Evolutionary conservation across 2,888 invertebrate genomes (phyloP), one percentile per base, ranked within the genome.

Genomic region (Phania funesta): DNA sequence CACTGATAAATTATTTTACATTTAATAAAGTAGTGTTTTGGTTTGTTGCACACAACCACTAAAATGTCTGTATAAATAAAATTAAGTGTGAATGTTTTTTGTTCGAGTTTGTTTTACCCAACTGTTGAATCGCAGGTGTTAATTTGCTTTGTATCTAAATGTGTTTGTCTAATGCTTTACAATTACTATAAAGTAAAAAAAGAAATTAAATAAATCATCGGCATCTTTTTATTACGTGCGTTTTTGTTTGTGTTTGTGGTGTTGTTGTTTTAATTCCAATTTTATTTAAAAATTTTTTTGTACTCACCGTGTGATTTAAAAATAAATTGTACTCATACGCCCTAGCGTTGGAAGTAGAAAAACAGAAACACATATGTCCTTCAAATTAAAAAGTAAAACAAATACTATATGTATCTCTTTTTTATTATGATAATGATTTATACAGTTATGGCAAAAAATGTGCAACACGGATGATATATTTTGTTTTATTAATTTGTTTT

Each of bases 21-120:
- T 70, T 77, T 70, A 68, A 77, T 77, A 54, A 77, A 77, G 62
- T 70, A 62, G 32, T 54, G 68, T 68, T 62, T 44, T 62, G 68
- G 60, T 54, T 77, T 67, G 50, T 52, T 62, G 11, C 60, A n/a
- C n/a, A n/a, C n/a, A n/a, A 35, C 16, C 24, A 24, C 26, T 75
- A 48, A 18, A 67, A 16, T 54, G 11, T 24, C 60, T 18, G 56
- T 24, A 44, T 29, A 50, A 56, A 26, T 20, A 18, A 76, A 76
- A 76, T 52, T 26, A 68, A 67, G 76, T 76, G 76, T 60, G 68
- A 76, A 68, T 76, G 50, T 16, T 68, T 26, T 54, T 11, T 32
- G 64, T 44, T 20, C 18, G 4, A n/a, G 38, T 18, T 52, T 0
- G 0, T 38, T 24, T 41, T 60, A 1, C 5, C 5, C 18, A 11